Evolutionary conservation across 1,140 invertebrate species (phyloP), one percentile per base, ranked within the genome.

Genomic region (Drosophila sp.): DNA sequence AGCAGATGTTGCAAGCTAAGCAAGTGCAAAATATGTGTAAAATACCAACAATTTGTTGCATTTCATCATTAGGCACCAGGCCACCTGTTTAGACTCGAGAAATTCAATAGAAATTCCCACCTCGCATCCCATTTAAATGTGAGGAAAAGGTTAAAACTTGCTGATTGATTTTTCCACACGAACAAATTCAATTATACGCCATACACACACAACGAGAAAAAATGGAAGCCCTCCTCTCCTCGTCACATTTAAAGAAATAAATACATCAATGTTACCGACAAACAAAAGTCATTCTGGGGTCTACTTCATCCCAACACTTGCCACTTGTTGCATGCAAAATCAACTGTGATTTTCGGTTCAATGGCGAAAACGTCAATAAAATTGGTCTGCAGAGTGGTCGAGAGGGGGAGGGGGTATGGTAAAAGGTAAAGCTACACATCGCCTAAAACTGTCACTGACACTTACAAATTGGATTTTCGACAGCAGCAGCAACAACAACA

Each of bases 391-490:
- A 2, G 11, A 11, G 8, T 11, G 35, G 11, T 4, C 3, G 10
- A 10, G 35, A 11, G 35, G 10, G 3, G 3, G 1, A 3, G 10
- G 11, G 10, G 8, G 10, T 1, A 47, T 47, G 55, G 44, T 47
- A 69, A 69, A 61, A 63, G 60, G 54, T 50, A 69, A 69, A 66
- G 62, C 60, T 61, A 65, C 70, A 69, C 70, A 69, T 68, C 61
- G 62, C 75, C 60, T 57, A 74, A 76, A 85, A 85, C 82, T 85
- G 82, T 56, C 79, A 63, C 60, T 86, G 82, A 87, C 83, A 87
- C 82, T 86, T 86, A 86, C 83, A 86, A 86, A 82, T 86, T 86
- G 83, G 80, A 79, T 86, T 82, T 81, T 73, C 66, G 76, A 85
- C 79, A 77, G 69, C 44, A 27, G 7, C 60, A 61, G 8, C 40